Base-by-base conservation (phyloP, 2,113 vertebrate species). In the Oreochromis niloticus region DNA sequence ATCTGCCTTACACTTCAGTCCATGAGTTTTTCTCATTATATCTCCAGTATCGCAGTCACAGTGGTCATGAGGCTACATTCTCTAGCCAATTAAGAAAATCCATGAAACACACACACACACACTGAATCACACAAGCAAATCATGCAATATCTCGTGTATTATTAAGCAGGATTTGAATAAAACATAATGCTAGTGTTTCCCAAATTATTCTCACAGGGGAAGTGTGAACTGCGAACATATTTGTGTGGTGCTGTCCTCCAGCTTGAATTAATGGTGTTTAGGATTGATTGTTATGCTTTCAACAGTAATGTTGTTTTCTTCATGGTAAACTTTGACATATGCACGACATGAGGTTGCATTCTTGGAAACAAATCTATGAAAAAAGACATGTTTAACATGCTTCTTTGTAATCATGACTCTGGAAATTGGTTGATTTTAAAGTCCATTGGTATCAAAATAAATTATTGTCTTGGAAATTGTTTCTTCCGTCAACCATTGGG, bases 131-230 rank as follows among this genome's bases (percentile, higher is more conserved):
- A 52, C 46, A 34, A 34, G 27, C 61, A 85, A 81, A 89, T 93
- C 88, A 86, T 19, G 27, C 61, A 82, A 52, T 82, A 85, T 80
- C 71, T 87, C 83, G 85, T 94, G 68, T 85, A 92, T 93, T 94
- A 94, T 95, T 93, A 85, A 95, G 55, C 39, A 80, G 19, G 56
- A 7, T 22, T 85, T 94, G 86, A 90, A 93, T 95, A 92, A 94
- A 92, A 91, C 78, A 95, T 92, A 86, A 91, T 88, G 88, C 89
- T 92, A 90, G 85, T 89, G 85, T 88, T 93, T 86, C 56, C 63
- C 36, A 87, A 91, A 91, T 93, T 54, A 92, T 93, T 92, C 88
- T 89, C 84, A 61, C 17, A 50, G 66, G 81, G 85, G 6, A 71
- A 83, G 63, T 22, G 39, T 24, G 41, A 81, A 75, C 30, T 78